Percentiles rank a stretch among this genome's conserved stretches.
phyloP scores from a whole-genome alignment of 2,113 vertebrate genomes.

The Litocranius walleri region DNA sequence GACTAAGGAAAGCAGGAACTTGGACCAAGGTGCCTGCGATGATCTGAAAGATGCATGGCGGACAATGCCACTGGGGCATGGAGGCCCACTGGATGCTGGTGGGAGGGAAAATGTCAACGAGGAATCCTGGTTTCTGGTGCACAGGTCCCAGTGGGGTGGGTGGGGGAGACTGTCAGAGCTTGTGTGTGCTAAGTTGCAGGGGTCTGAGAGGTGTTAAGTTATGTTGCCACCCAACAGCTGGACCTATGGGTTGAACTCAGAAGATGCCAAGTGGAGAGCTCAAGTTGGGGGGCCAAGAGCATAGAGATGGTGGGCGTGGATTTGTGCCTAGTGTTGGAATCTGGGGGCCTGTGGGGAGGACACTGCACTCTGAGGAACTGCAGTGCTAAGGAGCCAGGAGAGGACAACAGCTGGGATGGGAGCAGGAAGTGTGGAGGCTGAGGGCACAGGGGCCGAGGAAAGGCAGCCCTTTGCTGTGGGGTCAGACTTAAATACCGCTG shows the following conservation, averaged over 20 bases:
- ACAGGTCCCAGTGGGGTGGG: background rate
- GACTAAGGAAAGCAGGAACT: background rate
- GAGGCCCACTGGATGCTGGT: background rate
- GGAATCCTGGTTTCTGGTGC: background rate
- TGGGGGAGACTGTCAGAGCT: background rate
- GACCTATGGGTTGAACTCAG: background rate
- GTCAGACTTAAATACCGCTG: background rate
- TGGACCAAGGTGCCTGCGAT: background rate
- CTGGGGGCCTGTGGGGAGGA: rapidly evolving
- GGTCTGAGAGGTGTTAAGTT: background rate
- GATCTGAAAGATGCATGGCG: background rate
- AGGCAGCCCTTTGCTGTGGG: background rate
- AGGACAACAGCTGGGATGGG: background rate
- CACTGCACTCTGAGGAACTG: background rate
- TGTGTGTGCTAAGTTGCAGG: background rate
- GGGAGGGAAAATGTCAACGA: background rate
- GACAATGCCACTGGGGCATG: background rate
- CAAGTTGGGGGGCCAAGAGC: background rate
- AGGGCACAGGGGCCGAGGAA: background rate
- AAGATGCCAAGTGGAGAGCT: background rate
- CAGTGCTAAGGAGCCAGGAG: background rate
- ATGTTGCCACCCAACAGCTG: background rate
- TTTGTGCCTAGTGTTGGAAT: background rate
- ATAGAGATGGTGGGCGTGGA: background rate
- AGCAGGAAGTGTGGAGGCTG: background rate